Base-by-base conservation (phyloP, 2,888 invertebrate genomes). In the Scotopteryx bipunctaria region DNA sequence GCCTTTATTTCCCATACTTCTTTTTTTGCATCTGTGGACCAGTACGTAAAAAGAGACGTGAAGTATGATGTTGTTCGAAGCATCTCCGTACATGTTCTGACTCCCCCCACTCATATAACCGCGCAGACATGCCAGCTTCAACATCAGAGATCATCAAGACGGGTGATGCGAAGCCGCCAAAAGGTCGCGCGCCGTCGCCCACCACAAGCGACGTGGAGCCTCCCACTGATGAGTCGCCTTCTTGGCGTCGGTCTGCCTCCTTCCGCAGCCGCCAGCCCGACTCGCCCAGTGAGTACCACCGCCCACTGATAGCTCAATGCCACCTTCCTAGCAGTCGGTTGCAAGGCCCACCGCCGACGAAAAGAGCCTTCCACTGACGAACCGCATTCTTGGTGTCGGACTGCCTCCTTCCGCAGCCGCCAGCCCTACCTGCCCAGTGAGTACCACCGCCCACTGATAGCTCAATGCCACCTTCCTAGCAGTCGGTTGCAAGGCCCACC, bases 321-420 rank as follows among this genome's bases (percentile, higher is more conserved):
- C n/a, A n/a, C n/a, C n/a, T n/a, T n/a, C n/a, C n/a, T n/a, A n/a
- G n/a, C n/a, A n/a, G n/a, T n/a, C n/a, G n/a, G n/a, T n/a, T n/a
- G n/a, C n/a, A n/a, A n/a, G n/a, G 8, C 86, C 86, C 2, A 23
- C 48, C 2, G 23, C 38, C n/a, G 48, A 85, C 13, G 59, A 67
- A 1, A 60, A 0, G 82, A 80, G 45, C 63, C 67, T 1, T 52
- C 64, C 3, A 57, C 61, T 3, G 86, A 86, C 42, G 89, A 87
- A 14, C 61, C 82, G n/a, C 89, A 88, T 0, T 85, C 88, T 2
- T 90, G 91, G 91, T 79, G 91, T 0, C 71, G 88, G 2, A 82
- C 86, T 1, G 81, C 83, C 2, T 86, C 86, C 3, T 83, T 87
- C 72, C 69, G 87, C 11, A 80, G 69, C 58, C 71, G 77, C 44